Base-by-base conservation (phyloP, 2,113 vertebrate genomes). In the Bettongia penicillata region DNA sequence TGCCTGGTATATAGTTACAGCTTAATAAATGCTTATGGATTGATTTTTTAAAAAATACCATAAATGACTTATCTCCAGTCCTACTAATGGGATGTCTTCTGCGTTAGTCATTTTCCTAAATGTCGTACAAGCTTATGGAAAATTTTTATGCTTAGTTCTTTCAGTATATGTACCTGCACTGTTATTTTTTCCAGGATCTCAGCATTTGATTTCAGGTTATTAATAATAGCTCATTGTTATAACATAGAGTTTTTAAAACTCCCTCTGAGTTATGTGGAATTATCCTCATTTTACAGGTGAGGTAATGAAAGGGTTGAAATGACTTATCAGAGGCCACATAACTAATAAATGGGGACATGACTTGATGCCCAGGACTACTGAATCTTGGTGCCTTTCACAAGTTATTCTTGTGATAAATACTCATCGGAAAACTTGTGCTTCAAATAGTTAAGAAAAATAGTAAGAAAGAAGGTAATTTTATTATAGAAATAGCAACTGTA, bases 281-380 rank as follows among this genome's bases (percentile, higher is more conserved):
- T 61, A 3, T 61, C 31, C 1, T 68, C 61, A 37, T 37, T 68
- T 68, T 37, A n/a, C 12, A 16, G 61, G 31, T n/a, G 31, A 68
- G 4, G 61, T 68, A 68, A 22, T 22, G 37, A 43, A 77, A 77
- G 12, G n/a, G 68, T 2, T 22, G 68, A 77, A 77, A 19, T 77
- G n/a, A 43, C 52, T 96, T 94, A 68, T 53, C 53, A 43, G 25
- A 84, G 28, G 16, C 57, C 89, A 90, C 25, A 68, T n/a, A 93
- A 51, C n/a, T 91, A 77, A n/a, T 57, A 61, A 26, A 24, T 95
- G 19, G 49, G 91, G 50, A 51, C 47, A 92, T 37, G 25, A 23
- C 68, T 95, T 92, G 51, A 95, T 95, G 90, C 24, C 51, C 77
- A 48, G 23, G 19, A 37, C 7, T 68, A 52, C 91, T 97, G 8